Base-by-base conservation (phyloP, 2,797 vertebrate species). In the Peromyscus eremicus region DNA sequence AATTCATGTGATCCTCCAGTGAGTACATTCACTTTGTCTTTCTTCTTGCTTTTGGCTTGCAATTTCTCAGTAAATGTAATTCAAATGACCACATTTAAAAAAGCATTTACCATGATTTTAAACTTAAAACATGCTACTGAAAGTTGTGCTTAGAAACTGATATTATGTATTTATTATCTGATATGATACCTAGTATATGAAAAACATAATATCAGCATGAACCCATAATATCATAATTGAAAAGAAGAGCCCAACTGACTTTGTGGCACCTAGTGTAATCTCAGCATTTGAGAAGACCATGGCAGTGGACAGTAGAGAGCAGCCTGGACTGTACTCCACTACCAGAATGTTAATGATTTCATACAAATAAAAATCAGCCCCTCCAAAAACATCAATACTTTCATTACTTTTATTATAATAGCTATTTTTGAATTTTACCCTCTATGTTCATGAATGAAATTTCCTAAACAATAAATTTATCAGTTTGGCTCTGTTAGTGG, bases 211-310 rank as follows among this genome's bases (percentile, higher is more conserved):
- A n/a, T 8, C 2, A 49, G 6, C 7, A 37, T 17, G 8, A 62
- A 25, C 43, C 32, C 73, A 2, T 21, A 80, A 60, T 60, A 32
- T 17, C 66, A 37, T 21, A 34, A n/a, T 34, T 80, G 68, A 70
- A 80, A 27, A 37, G 1, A 70, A 73, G 23, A 7, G 4, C 4
- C 13, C 2, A 17, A 5, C 6, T 37, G 1, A 16, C 21, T 3
- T 71, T 37, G 66, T 19, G 7, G 9, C 23, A 37, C 11, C 16
- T 9, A 3, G 12, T 14, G 1, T 6, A 27, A 29, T 37, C 5
- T 27, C 23, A 55, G 3, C 21, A 27, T 55, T 27, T 40, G 13
- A 1, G 0, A 40, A 25, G 49, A 19, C 55, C 14, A 57, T 27
- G 12, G 0, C 3, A 25, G 4, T 17, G 8, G 34, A 32, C 29